Evolutionary conservation across 53 echinoderm and acorn worm species (phyloP).

Genomic region (Paracentrotus lividus): DNA sequence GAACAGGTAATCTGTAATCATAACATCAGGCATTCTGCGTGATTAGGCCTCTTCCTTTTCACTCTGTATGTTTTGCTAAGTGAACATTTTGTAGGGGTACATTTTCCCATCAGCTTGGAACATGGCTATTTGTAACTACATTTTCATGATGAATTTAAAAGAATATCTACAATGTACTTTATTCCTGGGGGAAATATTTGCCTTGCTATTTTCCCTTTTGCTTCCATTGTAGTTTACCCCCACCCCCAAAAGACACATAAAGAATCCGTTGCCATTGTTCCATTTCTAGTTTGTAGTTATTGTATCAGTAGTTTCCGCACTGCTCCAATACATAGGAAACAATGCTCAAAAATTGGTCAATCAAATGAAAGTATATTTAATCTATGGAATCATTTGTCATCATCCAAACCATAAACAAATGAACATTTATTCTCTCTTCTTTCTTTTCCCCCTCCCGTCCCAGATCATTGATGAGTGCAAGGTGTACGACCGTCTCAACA

Average conservation of each 20-base stretch:
- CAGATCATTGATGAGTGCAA: slow-evolving; percentile 92
- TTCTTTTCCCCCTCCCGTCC: not conserved
- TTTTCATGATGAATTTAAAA: no score
- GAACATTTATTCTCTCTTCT: not conserved
- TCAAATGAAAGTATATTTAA: not conserved
- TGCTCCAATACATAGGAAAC: not conserved
- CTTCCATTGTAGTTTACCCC: no score
- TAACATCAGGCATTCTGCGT: no score
- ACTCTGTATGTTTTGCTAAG: not conserved
- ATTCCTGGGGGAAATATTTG: no score
- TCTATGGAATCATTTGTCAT: not conserved
- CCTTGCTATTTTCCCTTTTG: no score
- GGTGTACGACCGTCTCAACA: slow-evolving; percentile 89
- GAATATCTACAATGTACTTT: no score
- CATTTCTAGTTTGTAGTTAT: not conserved
- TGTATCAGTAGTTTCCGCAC: no score
- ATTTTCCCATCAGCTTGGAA: not conserved
- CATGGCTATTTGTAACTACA: no score
- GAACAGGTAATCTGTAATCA: not conserved
- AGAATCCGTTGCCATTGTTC: no score
- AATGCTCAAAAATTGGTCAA: not conserved
- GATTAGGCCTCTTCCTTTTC: not conserved
- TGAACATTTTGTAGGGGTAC: not conserved
- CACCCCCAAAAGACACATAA: no score
- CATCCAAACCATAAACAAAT: not conserved